A percentile compares a stretch with the other conserved stretches of the same genome.
phyloP scores from a whole-genome alignment of 2,113 vertebrate species.

The Meles meles region DNA sequence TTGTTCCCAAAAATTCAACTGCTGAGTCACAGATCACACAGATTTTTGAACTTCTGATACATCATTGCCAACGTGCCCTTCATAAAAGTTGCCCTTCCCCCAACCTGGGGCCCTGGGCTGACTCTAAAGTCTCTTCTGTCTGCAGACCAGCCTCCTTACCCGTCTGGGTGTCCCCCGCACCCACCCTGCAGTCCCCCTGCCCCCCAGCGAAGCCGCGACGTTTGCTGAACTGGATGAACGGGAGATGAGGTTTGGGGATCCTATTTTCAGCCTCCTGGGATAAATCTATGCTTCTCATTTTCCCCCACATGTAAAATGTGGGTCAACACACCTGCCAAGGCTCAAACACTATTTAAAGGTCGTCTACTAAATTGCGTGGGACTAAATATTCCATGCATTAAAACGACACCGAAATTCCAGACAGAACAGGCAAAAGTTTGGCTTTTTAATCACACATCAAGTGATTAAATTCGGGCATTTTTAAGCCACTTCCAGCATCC shows the following conservation, averaged over 20 bases:
- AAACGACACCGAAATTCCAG: background rate
- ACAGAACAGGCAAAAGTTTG: background rate
- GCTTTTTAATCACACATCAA: background rate
- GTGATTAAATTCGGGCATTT: background rate
- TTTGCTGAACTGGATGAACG: background rate
- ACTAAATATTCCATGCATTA: background rate
- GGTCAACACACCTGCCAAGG: background rate
- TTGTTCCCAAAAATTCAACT: slow-evolving; percentile 18
- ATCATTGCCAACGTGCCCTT: background rate
- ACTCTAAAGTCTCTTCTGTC: background rate
- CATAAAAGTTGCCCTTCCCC: background rate
- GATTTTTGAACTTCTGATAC: background rate
- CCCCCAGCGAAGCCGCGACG: background rate
- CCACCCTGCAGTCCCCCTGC: fast-evolving
- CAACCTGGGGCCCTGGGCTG: background rate
- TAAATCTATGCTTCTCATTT: background rate
- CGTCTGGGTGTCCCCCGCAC: fast-evolving
- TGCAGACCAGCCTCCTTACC: background rate
- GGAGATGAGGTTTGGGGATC: background rate
- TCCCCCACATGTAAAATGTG: background rate
- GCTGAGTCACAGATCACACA: slow-evolving; percentile 7
- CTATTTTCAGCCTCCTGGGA: background rate
- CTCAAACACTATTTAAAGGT: background rate
- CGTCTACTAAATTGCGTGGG: background rate
- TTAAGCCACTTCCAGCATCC: background rate